Base-by-base conservation (phyloP, 2,797 vertebrate species). In the Xenopus petersii region DNA sequence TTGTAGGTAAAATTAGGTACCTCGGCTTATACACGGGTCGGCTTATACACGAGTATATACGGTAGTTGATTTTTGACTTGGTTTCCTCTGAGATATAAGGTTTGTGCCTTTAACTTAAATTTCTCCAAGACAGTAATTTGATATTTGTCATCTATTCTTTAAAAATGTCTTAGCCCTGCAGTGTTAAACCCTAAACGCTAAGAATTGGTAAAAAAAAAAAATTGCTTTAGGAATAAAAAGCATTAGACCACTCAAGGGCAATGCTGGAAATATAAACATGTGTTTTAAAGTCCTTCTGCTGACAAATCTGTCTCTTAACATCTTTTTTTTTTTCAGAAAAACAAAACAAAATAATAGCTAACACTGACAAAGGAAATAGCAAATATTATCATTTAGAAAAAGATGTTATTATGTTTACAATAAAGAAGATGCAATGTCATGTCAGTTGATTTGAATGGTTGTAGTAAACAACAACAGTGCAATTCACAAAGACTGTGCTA, bases 91-190 rank as follows among this genome's bases (percentile, higher is more conserved):
- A 75, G 84, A 87, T 81, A 68, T 64, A 81, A 78, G 77, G 73
- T 71, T 82, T 85, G 79, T 82, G 79, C 79, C 11, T 82, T 84
- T 86, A 78, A 78, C 84, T 86, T 83, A 80, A 85, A 81, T 72
- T 85, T 84, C 79, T 81, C 64, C 80, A 60, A 72, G 83, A 16
- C 76, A 83, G 64, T 67, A 75, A 63, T 74, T 77, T 84, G 83
- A 83, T 70, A 77, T 82, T 84, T 87, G 82, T 84, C 80, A 82
- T 84, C 82, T 79, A 82, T 82, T 86, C 49, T 87, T 82, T 74
- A 80, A 60, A 30, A 85, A 63, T 80, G 72, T 80, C 83, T 82
- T 42, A 67, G 42, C 16, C 30, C 78, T 83, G 36, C 58, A 81
- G 30, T 77, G 66, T 55, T 74, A 79, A 68, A 70, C 80, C 17